Conservation (phyloP, 2,797 vertebrate genomes). For the Distichodus sexfasciatus region DNA sequence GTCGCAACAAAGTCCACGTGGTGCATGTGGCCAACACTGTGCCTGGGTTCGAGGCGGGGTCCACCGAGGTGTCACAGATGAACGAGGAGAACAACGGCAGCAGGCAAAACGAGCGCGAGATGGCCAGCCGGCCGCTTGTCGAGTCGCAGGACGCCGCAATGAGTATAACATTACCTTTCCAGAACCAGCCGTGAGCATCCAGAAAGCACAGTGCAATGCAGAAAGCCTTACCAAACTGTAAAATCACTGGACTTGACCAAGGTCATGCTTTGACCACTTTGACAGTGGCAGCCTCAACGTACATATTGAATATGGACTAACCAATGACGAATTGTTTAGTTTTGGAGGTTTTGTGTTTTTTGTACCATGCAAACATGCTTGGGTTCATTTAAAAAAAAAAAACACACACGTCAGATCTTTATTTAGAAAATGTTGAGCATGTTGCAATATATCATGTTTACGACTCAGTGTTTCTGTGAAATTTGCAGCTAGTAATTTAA, state of each 20-base stretch:
- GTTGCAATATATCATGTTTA: conserved; percentile 34
- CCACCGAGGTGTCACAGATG: conserved; percentile 81
- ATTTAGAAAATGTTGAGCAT: too few species aligned
- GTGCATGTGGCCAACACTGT: conserved; percentile 75
- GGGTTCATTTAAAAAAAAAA: too few species aligned
- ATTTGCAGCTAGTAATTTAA: conserved; percentile 23
- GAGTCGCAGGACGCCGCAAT: conserved; percentile 68
- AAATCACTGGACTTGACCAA: conserved; percentile 21
- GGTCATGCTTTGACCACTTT: conserved; percentile 12
- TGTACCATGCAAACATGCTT: neutral
- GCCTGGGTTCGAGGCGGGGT: conserved; percentile 78
- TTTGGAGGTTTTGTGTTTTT: conserved; percentile 3
- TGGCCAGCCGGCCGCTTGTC: conserved; percentile 63
- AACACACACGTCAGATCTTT: too few species aligned
- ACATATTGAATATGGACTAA: conserved; percentile 15
- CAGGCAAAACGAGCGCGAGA: conserved; percentile 71
- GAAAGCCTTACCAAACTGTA: conserved; percentile 52
- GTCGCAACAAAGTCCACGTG: conserved; percentile 72
- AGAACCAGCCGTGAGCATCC: conserved; percentile 64
- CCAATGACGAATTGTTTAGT: neutral
- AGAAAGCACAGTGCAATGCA: conserved; percentile 13
- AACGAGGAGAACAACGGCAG: conserved; percentile 71
- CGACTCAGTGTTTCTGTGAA: conserved; percentile 22
- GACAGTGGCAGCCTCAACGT: neutral
- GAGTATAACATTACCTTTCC: conserved; percentile 70